Conservation (phyloP, 2,888 invertebrate species). For the Fragum whitleyi region DNA sequence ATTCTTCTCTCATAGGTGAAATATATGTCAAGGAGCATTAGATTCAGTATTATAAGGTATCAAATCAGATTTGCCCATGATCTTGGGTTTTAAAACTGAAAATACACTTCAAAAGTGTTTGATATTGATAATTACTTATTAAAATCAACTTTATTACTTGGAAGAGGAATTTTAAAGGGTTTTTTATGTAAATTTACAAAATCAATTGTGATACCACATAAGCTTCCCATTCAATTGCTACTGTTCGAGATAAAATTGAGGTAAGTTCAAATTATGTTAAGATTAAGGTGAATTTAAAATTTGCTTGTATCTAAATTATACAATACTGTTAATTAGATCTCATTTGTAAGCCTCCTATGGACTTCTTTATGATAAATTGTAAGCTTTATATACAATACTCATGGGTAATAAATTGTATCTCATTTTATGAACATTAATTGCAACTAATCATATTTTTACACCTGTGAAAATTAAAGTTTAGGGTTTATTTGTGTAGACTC, state of each 20-base stretch:
- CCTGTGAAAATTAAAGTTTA: too few relatives aligned
- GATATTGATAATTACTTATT: not conserved
- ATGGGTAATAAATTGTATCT: too few relatives aligned
- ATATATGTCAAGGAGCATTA: constrained; percentile 15
- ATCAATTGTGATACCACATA: not conserved
- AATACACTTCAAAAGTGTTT: not conserved
- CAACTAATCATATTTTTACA: too few relatives aligned
- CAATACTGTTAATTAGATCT: too few relatives aligned
- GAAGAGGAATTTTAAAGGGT: not conserved
- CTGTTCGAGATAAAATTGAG: not conserved
- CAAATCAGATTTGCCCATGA: not conserved
- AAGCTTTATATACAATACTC: too few relatives aligned
- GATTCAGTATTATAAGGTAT: not conserved
- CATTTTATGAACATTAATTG: too few relatives aligned
- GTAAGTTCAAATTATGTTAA: not conserved
- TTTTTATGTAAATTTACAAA: not conserved
- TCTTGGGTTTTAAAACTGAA: not conserved
- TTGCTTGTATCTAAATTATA: too few relatives aligned
- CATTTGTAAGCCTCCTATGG: too few relatives aligned
- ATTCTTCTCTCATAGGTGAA: constrained; percentile 1
- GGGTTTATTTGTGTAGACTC: too few relatives aligned
- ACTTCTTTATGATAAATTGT: too few relatives aligned
- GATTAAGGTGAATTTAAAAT: too few relatives aligned
- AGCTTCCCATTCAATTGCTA: too few relatives aligned
- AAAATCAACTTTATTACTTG: not conserved